Conservation (phyloP, 2,797 vertebrate species). For the Schizothorax lantsangensis region DNA sequence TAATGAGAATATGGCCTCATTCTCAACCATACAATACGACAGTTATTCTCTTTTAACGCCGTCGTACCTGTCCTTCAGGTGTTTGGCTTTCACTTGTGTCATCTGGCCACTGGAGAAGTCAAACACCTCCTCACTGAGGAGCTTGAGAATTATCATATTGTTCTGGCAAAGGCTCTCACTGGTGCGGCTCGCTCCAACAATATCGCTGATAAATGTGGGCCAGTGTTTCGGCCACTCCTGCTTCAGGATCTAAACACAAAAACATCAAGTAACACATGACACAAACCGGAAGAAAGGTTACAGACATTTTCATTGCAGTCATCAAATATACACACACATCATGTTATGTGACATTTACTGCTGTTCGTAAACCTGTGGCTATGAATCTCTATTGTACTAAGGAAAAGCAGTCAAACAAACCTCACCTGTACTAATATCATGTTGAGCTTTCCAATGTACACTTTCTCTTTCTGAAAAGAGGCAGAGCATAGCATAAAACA, state of each 20-base stretch:
- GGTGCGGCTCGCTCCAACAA: slow-evolving; percentile 96
- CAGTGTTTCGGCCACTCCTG: slow-evolving; percentile 99
- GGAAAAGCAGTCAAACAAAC: neutral
- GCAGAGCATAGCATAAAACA: slow-evolving; percentile 39
- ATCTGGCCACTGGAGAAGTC: slow-evolving; percentile 99
- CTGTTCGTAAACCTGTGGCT: neutral
- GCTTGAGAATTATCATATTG: slow-evolving; percentile 98
- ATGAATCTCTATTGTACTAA: neutral
- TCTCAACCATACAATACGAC: neutral
- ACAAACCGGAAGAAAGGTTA: neutral
- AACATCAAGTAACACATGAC: neutral
- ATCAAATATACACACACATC: slow-evolving; percentile 4
- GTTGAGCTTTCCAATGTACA: slow-evolving; percentile 98
- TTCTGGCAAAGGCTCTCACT: slow-evolving; percentile 99
- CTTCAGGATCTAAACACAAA: slow-evolving; percentile 87
- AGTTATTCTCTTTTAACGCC: neutral
- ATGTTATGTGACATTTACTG: neutral
- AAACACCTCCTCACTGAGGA: slow-evolving; percentile 98
- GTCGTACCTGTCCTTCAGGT: slow-evolving; percentile 96
- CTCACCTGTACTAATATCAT: slow-evolving; percentile 99
- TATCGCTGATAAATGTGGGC: slow-evolving; percentile 99
- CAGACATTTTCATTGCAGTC: neutral
- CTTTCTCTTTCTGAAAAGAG: slow-evolving; percentile 92
- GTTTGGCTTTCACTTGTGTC: slow-evolving; percentile 99
- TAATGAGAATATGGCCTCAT: neutral